These are phyloP conservation scores for Apis florea DNA, from an alignment of 1,140 invertebrate genomes.

Conservation along the genomic window DNA sequence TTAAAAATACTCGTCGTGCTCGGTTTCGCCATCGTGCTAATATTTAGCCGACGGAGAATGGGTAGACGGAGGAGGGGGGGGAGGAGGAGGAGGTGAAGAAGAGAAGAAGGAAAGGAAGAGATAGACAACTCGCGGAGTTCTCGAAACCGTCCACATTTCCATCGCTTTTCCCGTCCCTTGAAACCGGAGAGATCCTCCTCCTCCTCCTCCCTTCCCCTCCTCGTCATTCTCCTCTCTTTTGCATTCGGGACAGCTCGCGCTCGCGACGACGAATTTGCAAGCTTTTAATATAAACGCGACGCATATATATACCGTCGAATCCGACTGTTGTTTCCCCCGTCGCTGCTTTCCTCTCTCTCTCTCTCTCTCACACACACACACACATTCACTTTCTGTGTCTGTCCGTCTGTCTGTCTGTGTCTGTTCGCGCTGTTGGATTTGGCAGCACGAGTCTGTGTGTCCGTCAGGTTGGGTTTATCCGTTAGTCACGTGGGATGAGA, in stretches of 20 bases:
- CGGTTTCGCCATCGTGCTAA: constrained; percentile 36
- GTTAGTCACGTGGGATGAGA: no score
- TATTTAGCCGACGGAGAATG: constrained; percentile 44
- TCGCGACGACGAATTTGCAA: constrained; percentile 66
- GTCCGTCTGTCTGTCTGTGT: constrained; percentile 3
- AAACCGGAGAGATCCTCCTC: neutral
- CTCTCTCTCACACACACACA: no score
- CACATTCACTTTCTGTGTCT: no score
- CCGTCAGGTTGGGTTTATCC: no score
- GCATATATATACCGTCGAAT: constrained; percentile 60
- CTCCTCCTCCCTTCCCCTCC: constrained; percentile 22
- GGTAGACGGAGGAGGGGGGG: neutral
- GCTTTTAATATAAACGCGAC: constrained; percentile 69
- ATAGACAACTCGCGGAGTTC: neutral
- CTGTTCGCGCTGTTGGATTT: neutral
- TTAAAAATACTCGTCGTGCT: constrained; percentile 68
- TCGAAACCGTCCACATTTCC: constrained; percentile 57
- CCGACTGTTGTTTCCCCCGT: constrained; percentile 55
- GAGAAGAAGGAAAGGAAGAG: neutral
- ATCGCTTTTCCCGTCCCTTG: constrained; percentile 59
- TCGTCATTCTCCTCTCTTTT: constrained; percentile 63
- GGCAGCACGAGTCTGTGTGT: no score
- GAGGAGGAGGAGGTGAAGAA: neutral
- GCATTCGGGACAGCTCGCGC: constrained; percentile 61
- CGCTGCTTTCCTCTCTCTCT: neutral